Conservation (phyloP, 2,888 invertebrate genomes). For the Adelognathus sp. region DNA sequence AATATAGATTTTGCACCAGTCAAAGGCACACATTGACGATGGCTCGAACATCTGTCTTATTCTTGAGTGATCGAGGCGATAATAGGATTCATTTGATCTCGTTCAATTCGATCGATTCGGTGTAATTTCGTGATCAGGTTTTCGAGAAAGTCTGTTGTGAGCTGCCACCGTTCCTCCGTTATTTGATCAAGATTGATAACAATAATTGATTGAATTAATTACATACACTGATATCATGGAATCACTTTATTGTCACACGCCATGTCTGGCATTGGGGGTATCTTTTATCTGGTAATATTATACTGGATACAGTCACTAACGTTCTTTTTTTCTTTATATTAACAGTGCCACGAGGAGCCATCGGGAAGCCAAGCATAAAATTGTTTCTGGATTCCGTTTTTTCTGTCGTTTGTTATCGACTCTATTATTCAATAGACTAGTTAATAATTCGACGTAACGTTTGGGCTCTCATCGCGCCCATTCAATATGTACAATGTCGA, state of each 20-base stretch:
- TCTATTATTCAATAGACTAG: slow-evolving; percentile 53
- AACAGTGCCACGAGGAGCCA: slow-evolving; percentile 68
- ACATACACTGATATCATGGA: slow-evolving; percentile 73
- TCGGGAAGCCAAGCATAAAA: slow-evolving; percentile 59
- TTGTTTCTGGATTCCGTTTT: slow-evolving; percentile 26
- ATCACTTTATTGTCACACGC: slow-evolving; percentile 81
- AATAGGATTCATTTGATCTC: too few relatives aligned
- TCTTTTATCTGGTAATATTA: slow-evolving; percentile 79
- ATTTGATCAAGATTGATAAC: neutral
- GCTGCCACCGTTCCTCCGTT: neutral
- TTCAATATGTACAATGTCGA: slow-evolving; percentile 63
- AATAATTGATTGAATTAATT: slow-evolving; percentile 25
- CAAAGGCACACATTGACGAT: too few relatives aligned
- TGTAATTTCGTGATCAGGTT: too few relatives aligned
- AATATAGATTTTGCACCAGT: too few relatives aligned
- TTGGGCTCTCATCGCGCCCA: slow-evolving; percentile 58
- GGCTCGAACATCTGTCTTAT: too few relatives aligned
- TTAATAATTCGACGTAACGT: slow-evolving; percentile 57
- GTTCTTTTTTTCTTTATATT: slow-evolving; percentile 71
- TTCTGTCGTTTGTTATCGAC: slow-evolving; percentile 37
- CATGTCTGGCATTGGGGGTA: slow-evolving; percentile 80
- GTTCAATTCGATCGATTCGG: neutral
- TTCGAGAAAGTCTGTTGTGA: neutral
- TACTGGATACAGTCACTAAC: slow-evolving; percentile 80
- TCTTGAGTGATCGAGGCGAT: too few relatives aligned